Evolutionary conservation across 2,797 vertebrate species (phyloP), one percentile per base, ranked within the genome.

Genomic region (Cossypha polioptera): DNA sequence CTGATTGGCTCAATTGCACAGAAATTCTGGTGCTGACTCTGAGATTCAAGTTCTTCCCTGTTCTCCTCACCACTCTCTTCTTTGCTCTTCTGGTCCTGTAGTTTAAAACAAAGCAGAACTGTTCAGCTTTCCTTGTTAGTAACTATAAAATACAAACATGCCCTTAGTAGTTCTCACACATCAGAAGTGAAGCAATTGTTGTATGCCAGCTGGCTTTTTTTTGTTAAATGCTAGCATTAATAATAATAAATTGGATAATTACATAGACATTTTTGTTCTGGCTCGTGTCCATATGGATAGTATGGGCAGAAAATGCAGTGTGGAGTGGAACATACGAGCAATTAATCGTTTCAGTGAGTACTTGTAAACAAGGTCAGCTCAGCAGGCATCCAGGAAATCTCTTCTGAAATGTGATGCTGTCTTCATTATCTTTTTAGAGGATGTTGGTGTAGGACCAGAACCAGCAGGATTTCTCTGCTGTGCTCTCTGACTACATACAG

Each of bases 331-430:
- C 6, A 48, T 82, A 62, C 0, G 24, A 94, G 59, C 63, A 91
- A 66, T 94, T 81, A 83, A 82, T 96, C 0, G 9, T 93, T 96
- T 71, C 68, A 80, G 66, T 88, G 73, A 71, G 73, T 85, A 25
- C 82, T 87, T 94, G 89, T 87, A 95, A 93, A 81, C 57, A 77
- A 88, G 82, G 55, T 81, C 87, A 75, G 25, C 87, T 84, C 90
- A 91, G 66, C 68, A 96, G 83, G 45, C 90, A 36, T 45, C 76
- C 20, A 50, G 68, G 68, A 93, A 77, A 65, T 87, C 13, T 87
- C 68, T 50, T 77, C 67, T 78, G 92, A 92, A 95, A 90, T 86
- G 73, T 76, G 81, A 85, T 95, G 83, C 76, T 86, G 62, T 94
- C 61, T 95, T 81, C 48, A 75, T 79, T 90, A 92, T 68, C 54